These are phyloP conservation scores for Watsonalla cultraria DNA, from an alignment of 2,888 invertebrate genomes.

Conservation along the genomic window DNA sequence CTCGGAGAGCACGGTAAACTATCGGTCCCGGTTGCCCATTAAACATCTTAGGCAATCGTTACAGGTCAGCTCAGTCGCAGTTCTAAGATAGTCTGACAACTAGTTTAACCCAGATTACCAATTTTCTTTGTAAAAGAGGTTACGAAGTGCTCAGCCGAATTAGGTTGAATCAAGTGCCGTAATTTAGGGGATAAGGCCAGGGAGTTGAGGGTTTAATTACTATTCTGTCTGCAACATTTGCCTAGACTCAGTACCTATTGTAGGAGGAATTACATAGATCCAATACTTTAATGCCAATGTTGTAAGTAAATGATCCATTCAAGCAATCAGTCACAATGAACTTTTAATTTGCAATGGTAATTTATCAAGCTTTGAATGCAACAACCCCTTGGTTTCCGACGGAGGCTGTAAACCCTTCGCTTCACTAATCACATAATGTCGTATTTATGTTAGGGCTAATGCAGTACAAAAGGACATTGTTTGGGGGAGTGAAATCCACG, in stretches of 20 bases:
- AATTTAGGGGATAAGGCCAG: too few relatives aligned
- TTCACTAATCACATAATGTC: constrained; percentile 55
- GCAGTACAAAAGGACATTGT: constrained; percentile 36
- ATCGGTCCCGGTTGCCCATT: too few relatives aligned
- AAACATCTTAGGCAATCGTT: too few relatives aligned
- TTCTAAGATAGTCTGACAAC: too few relatives aligned
- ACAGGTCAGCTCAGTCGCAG: too few relatives aligned
- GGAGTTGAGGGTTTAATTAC: too few relatives aligned
- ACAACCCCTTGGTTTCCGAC: constrained; percentile 23
- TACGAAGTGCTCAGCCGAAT: too few relatives aligned
- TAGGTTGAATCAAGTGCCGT: too few relatives aligned
- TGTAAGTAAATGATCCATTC: constrained; percentile 1
- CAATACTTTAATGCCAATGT: background rate
- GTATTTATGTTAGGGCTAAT: constrained; percentile 49
- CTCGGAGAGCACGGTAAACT: too few relatives aligned
- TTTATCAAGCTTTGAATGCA: constrained; percentile 39
- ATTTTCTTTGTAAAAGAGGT: too few relatives aligned
- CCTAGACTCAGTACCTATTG: background rate
- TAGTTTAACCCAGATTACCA: too few relatives aligned
- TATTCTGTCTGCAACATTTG: too few relatives aligned
- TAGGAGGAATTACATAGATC: background rate
- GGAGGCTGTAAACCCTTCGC: constrained; percentile 39
- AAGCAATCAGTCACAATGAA: constrained; percentile 6
- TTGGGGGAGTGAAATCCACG: constrained; percentile 32
- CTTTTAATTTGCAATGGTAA: constrained; percentile 22